Conservation (phyloP, 2,113 vertebrate genomes). For the Oncorhynchus gorbuscha region DNA sequence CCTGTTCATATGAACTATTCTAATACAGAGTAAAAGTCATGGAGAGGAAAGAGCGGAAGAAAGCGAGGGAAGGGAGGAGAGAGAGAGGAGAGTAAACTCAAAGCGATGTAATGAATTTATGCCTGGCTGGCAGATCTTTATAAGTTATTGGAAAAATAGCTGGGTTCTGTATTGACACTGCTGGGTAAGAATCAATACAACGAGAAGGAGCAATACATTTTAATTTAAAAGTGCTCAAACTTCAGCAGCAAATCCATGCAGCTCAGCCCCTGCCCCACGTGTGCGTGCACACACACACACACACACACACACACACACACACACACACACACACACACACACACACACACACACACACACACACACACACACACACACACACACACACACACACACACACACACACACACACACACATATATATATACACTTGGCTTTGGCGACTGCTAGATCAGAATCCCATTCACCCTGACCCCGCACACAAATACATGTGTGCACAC, state of each 20-base stretch:
- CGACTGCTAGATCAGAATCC: conserved; percentile 10
- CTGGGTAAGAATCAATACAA: conserved; percentile 94
- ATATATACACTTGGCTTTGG: not conserved
- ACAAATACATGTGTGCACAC: conserved; percentile 22
- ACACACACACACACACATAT: not conserved
- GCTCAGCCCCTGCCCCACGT: conserved; percentile 79
- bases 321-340: conserved; percentile 20
- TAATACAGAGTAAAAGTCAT: conserved; percentile 6
- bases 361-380: conserved; percentile 30
- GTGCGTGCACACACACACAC: conserved; percentile 30
- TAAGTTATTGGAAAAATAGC: conserved; percentile 95
- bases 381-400: conserved; percentile 29
- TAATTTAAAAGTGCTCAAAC: conserved; percentile 97
- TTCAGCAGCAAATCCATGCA: conserved; percentile 93
- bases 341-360: conserved; percentile 30
- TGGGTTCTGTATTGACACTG: conserved; percentile 94
- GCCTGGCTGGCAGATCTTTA: conserved; percentile 84
- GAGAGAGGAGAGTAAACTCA: conserved; percentile 73
- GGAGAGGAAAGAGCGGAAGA: conserved; percentile 13
- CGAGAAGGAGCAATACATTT: conserved; percentile 98
- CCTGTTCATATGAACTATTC: not conserved
- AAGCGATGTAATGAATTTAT: conserved; percentile 81
- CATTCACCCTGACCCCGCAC: conserved; percentile 19
- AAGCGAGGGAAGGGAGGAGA: conserved; percentile 22
- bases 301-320: conserved; percentile 24